These are phyloP conservation scores for Cydia splendana DNA, from an alignment of 1,140 invertebrate genomes.

Conservation along the genomic window DNA sequence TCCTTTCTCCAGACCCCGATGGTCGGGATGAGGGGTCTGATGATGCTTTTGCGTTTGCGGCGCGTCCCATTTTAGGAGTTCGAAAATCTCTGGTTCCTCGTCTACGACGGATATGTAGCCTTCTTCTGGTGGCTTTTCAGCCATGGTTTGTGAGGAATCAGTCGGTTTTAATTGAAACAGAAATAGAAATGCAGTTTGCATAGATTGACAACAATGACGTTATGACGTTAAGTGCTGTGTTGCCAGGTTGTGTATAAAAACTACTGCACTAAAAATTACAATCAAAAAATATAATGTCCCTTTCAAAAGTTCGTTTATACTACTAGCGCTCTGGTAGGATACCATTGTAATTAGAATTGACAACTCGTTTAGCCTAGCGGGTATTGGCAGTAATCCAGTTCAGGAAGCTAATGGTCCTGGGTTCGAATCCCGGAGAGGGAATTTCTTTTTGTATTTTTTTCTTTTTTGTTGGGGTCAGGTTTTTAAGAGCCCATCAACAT, in stretches of 20 bases:
- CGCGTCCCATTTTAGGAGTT: slow-evolving; percentile 70
- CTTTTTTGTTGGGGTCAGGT: no score
- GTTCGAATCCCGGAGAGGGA: no score
- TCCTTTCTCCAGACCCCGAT: slow-evolving; percentile 21
- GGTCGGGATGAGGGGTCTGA: slow-evolving; percentile 41
- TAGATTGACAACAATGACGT: slow-evolving; percentile 39
- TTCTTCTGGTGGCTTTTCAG: slow-evolving; percentile 70
- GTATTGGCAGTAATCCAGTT: no score
- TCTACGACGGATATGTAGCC: slow-evolving; percentile 74
- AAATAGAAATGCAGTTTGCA: slow-evolving; percentile 56
- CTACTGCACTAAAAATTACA: background rate
- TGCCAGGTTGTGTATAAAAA: background rate
- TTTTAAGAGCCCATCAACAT: no score
- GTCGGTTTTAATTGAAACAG: background rate
- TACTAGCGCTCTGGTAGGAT: no score
- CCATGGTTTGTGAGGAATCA: slow-evolving; percentile 55
- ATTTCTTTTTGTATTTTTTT: no score
- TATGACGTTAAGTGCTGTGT: slow-evolving; percentile 29
- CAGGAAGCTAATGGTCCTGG: no score
- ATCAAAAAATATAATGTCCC: no score
- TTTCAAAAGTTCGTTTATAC: no score
- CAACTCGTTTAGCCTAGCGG: no score
- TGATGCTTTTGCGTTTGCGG: slow-evolving; percentile 65
- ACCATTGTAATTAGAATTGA: no score
- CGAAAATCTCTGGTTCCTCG: slow-evolving; percentile 72